A percentile compares a stretch with the other conserved stretches of the same genome.
phyloP scores from a whole-genome alignment of 2,888 invertebrate genomes.

The Seladonia tumulorum region DNA sequence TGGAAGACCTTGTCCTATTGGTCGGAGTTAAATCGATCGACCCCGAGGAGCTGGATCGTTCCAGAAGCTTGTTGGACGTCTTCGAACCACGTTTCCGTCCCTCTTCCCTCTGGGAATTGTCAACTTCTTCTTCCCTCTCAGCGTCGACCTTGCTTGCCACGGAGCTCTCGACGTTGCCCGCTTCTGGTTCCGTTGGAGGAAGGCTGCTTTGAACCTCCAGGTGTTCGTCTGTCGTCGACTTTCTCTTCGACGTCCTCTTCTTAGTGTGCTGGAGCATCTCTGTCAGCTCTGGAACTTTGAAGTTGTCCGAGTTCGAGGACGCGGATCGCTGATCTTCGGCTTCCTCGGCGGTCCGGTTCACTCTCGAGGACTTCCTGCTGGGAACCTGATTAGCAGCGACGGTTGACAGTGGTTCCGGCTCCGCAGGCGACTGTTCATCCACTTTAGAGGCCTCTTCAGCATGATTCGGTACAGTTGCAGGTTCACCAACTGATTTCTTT shows the following conservation, averaged over 20 bases:
- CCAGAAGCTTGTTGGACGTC: constrained; percentile 3
- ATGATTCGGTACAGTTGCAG: background rate
- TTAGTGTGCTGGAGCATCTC: constrained; percentile 68
- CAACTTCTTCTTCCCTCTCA: constrained; percentile 7
- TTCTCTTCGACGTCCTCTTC: constrained; percentile 70
- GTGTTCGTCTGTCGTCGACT: constrained; percentile 64
- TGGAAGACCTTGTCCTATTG: constrained; percentile 44
- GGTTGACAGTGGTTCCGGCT: background rate
- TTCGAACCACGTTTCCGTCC: background rate
- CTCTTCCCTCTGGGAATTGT: constrained; percentile 17
- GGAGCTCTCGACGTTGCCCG: background rate
- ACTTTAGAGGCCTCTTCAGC: background rate
- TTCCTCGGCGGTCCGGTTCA: constrained; percentile 13
- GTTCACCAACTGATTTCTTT: constrained; percentile 69
- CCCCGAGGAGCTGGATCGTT: constrained; percentile 50
- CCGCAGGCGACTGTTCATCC: background rate
- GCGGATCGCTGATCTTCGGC: constrained; percentile 4
- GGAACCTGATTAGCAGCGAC: background rate
- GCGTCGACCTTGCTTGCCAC: constrained; percentile 6
- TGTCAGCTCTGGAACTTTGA: constrained; percentile 75
- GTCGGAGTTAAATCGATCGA: constrained; percentile 34
- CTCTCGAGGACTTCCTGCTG: constrained; percentile 11
- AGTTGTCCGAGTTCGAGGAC: constrained; percentile 61
- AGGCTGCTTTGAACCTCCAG: constrained; percentile 37
- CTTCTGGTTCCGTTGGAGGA: constrained; percentile 15